Evolutionary conservation across 1,140 invertebrate genomes (phyloP), one percentile per base, ranked within the genome.

Genomic region (Papilio helenus): DNA sequence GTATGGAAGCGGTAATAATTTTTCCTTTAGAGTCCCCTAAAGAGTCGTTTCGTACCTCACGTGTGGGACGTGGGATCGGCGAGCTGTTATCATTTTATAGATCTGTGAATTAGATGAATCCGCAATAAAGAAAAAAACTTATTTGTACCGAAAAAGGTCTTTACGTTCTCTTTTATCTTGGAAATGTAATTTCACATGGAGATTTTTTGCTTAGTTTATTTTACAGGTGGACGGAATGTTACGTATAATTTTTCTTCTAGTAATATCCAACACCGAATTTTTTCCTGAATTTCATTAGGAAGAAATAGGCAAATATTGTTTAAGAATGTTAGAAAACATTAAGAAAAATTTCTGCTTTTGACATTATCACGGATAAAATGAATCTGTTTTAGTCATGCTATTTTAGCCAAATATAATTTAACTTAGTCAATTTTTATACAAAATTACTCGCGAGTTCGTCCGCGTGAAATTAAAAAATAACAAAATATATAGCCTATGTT

Each of bases 1-100:
- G 80, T 85, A 55, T 80, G 76, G 29, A 65, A 77, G 79, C 80
- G 79, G 84, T 81, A 86, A 88, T 88, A 90, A 85, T 85, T 88
- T 88, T 84, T 61, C 81, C 81, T 83, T 88, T 83, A 89, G 84
- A 85, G 85, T 84, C 80, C 87, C 86, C 88, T 85, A 72, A 86
- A 90, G 87, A 86, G 84, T 82, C 82, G 76, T 77, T 77, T 77
- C n/a, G 34, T 77, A 65, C 10, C 20, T 65, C 74, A 77, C 76
- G 76, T 77, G 55, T 65, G 55, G 55, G 20, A 42, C 55, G 76
- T 61, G 55, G 76, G 55, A 61, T 61, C 49, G 34, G 49, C 49
- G 49, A 16, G 26, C 74, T 77, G 42, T 61, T 77, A 77, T 77
- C 55, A 77, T 77, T 77, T 61, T 77, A 65, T 65, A 61, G 46